Conservation (phyloP, 64 coral and sea anemone species). For the Astreopora myriophthalma region DNA sequence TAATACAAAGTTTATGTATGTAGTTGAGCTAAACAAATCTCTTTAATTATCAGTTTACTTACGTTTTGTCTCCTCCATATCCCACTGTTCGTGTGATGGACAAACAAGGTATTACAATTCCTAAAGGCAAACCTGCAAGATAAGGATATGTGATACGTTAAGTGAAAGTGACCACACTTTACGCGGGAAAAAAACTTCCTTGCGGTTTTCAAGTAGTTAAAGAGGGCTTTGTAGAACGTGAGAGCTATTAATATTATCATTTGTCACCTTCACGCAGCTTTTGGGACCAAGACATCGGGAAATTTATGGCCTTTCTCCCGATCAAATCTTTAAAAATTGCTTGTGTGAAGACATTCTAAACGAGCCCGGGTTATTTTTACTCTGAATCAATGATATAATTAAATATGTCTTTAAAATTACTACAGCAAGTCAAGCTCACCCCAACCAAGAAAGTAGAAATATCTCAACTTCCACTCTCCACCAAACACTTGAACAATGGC, state of each 20-base stretch:
- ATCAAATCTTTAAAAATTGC: no score
- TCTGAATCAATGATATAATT: background rate
- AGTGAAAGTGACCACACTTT: background rate
- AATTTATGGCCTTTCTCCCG: no score
- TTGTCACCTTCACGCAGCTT: background rate
- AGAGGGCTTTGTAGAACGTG: no score
- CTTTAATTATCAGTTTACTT: background rate
- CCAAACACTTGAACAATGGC: constrained; percentile 66
- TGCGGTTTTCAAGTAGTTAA: background rate
- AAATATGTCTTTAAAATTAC: no score
- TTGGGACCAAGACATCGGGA: background rate
- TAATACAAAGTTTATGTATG: no score
- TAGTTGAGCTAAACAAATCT: background rate
- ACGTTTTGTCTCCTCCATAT: constrained; percentile 62
- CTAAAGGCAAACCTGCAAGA: constrained; percentile 41
- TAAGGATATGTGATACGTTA: background rate
- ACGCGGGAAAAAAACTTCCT: background rate
- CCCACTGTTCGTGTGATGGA: constrained; percentile 40
- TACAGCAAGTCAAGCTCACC: constrained; percentile 18
- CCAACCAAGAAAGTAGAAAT: constrained; percentile 75
- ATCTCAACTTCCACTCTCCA: constrained; percentile 23
- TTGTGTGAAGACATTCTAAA: no score
- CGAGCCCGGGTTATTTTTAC: background rate
- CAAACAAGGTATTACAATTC: constrained; percentile 32
- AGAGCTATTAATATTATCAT: no score